phyloP scores from a whole-genome alignment of 2,888 invertebrate genomes.

The Melanophora roralis region DNA sequence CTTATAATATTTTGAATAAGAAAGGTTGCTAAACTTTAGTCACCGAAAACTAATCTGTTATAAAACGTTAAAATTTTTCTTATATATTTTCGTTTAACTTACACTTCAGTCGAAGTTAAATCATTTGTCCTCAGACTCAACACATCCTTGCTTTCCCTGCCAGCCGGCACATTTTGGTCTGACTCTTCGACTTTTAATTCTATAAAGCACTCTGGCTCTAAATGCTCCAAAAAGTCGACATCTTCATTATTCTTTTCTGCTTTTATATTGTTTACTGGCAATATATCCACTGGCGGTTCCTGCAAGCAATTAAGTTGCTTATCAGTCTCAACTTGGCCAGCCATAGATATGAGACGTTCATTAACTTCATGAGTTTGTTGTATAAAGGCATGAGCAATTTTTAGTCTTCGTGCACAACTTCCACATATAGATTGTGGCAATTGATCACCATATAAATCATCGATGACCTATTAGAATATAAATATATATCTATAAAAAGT shows the following conservation, averaged over 20 bases:
- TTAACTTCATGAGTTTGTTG: slow-evolving; percentile 25
- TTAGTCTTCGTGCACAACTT: slow-evolving; percentile 39
- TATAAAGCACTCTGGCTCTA: slow-evolving; percentile 35
- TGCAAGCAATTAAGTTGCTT: slow-evolving; percentile 15
- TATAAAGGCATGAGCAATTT: slow-evolving; percentile 47
- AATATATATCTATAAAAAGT: too few relatives aligned
- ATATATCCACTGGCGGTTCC: slow-evolving; percentile 31
- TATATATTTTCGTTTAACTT: background rate
- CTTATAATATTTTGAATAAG: too few relatives aligned
- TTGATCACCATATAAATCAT: slow-evolving; percentile 4
- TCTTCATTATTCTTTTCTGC: slow-evolving; percentile 20
- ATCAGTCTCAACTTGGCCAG: background rate
- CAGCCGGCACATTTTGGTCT: background rate
- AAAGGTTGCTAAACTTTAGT: too few relatives aligned
- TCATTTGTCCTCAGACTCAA: slow-evolving; percentile 3
- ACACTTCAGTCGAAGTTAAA: background rate
- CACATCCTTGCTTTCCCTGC: slow-evolving; percentile 1
- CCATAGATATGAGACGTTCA: slow-evolving; percentile 11
- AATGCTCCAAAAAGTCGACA: slow-evolving; percentile 17
- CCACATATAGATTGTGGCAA: slow-evolving; percentile 47
- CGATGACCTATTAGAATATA: slow-evolving; percentile 16
- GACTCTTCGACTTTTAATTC: slow-evolving; percentile 29
- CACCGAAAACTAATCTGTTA: too few relatives aligned
- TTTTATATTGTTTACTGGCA: background rate
- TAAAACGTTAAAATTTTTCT: too few relatives aligned